A percentile compares a stretch with the other conserved stretches of the same genome.
Evolutionary conservation across 2,888 invertebrate genomes (phyloP).

Genomic region (Encarsia formosa): DNA sequence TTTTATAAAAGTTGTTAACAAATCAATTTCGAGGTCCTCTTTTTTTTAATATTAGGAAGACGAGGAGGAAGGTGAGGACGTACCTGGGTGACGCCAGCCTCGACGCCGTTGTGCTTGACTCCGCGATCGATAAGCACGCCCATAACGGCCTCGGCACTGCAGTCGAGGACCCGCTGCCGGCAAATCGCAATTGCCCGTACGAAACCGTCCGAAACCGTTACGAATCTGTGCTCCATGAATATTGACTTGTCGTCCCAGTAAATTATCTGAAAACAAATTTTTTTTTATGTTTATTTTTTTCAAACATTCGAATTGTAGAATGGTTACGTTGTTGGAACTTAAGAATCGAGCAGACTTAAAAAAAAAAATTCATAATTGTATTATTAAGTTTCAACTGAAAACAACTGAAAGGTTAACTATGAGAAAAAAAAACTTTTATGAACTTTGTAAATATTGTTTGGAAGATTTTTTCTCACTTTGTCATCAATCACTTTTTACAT

Average conservation of each 20-base stretch:
- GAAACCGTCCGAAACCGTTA: slow-evolving; percentile 69
- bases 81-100: slow-evolving; percentile 45
- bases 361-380: too few relatives aligned
- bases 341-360: too few relatives aligned
- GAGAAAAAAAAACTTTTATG: too few relatives aligned
- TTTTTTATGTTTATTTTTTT: slow-evolving; percentile 1
- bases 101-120: slow-evolving; percentile 44
- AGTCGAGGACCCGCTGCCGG: slow-evolving; percentile 50
- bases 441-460: too few relatives aligned
- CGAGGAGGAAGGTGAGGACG: not conserved
- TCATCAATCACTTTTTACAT: too few relatives aligned
- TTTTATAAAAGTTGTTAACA: too few relatives aligned
- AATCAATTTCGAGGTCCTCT: too few relatives aligned
- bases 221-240: slow-evolving; percentile 79
- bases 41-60: too few relatives aligned
- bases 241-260: slow-evolving; percentile 82
- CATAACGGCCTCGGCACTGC: slow-evolving; percentile 52
- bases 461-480: too few relatives aligned
- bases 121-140: slow-evolving; percentile 48
- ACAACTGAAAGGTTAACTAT: too few relatives aligned
- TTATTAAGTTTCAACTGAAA: too few relatives aligned
- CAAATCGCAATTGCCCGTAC: slow-evolving; percentile 56
- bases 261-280: slow-evolving; percentile 61
- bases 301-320: not conserved
- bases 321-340: too few relatives aligned